Percentiles rank a stretch among this genome's conserved stretches.
phyloP scores from a whole-genome alignment of 2,888 invertebrate genomes.

The Muschampia plurimacula region DNA sequence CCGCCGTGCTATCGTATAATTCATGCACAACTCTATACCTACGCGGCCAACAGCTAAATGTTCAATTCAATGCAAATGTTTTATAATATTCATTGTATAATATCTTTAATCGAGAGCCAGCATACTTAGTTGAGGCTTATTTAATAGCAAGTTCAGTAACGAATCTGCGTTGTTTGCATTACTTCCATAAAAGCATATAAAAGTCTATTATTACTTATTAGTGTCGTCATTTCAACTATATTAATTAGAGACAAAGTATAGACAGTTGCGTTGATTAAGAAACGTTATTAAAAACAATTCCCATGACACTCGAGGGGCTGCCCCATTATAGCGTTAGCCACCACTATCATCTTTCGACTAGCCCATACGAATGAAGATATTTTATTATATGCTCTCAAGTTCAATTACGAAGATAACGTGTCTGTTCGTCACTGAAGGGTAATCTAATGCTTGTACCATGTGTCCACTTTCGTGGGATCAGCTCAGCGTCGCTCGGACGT shows the following conservation, averaged over 20 bases:
- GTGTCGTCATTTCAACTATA: neutral
- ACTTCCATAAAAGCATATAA: neutral
- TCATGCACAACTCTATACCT: conserved; percentile 26
- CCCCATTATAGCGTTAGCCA: conserved; percentile 39
- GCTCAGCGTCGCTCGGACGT: conserved; percentile 1
- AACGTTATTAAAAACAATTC: conserved; percentile 39
- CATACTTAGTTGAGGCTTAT: neutral
- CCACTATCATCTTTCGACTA: conserved; percentile 49
- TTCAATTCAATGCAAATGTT: conserved; percentile 38
- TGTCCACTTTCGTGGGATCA: conserved; percentile 57
- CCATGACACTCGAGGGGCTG: conserved; percentile 55
- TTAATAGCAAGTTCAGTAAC: conserved; percentile 14
- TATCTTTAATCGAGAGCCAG: neutral
- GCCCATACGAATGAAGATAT: conserved; percentile 61
- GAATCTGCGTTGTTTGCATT: neutral
- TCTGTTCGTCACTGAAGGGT: conserved; percentile 65
- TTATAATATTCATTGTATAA: conserved; percentile 28
- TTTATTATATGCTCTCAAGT: conserved; percentile 70
- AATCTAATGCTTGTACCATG: conserved; percentile 71
- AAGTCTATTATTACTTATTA: neutral
- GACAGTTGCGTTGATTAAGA: neutral
- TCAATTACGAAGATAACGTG: conserved; percentile 76
- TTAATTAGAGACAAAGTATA: neutral
- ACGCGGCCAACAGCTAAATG: conserved; percentile 11
- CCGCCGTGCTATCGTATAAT: conserved; percentile 53